These are phyloP conservation scores for Drosophila putrida DNA, from an alignment of 2,888 invertebrate species.

Conservation along the genomic window DNA sequence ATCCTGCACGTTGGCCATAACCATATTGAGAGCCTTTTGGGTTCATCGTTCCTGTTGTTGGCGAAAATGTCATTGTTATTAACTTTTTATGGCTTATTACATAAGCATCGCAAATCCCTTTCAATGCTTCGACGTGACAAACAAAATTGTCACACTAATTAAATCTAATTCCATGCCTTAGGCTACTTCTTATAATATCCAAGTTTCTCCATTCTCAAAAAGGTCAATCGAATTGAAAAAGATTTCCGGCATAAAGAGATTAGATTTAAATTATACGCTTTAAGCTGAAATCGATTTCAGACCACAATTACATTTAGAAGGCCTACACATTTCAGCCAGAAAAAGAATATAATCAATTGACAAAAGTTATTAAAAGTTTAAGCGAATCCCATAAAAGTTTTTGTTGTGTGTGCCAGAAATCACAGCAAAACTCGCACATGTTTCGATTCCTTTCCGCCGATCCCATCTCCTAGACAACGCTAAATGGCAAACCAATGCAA, in stretches of 20 bases:
- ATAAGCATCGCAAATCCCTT: slow-evolving; percentile 74
- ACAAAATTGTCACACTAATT: slow-evolving; percentile 63
- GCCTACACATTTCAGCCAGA: slow-evolving; percentile 22
- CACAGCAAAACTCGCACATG: slow-evolving; percentile 68
- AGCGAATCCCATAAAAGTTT: slow-evolving; percentile 64
- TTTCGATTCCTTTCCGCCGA: slow-evolving; percentile 25
- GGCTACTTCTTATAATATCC: slow-evolving; percentile 1
- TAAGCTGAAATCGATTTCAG: slow-evolving; percentile 55
- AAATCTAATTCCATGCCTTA: slow-evolving; percentile 46
- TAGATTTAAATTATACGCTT: slow-evolving; percentile 38
- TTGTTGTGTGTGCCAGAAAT: slow-evolving; percentile 55
- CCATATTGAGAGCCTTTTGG: slow-evolving; percentile 68
- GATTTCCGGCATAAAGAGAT: slow-evolving; percentile 3
- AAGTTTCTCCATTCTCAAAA: not conserved
- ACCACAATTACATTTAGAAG: slow-evolving; percentile 31
- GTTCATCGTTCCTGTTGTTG: slow-evolving; percentile 40
- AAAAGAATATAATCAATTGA: slow-evolving; percentile 69
- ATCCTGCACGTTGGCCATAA: slow-evolving; percentile 79
- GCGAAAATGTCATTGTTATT: slow-evolving; percentile 74
- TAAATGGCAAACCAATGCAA: slow-evolving; percentile 72
- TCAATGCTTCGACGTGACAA: slow-evolving; percentile 69
- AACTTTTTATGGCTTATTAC: slow-evolving; percentile 80
- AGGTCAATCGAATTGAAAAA: slow-evolving; percentile 2
- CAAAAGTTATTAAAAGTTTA: slow-evolving; percentile 80
- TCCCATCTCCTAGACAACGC: slow-evolving; percentile 8